phyloP scores from a whole-genome alignment of 2,113 vertebrate species.

The Aspiorhynchus laticeps region DNA sequence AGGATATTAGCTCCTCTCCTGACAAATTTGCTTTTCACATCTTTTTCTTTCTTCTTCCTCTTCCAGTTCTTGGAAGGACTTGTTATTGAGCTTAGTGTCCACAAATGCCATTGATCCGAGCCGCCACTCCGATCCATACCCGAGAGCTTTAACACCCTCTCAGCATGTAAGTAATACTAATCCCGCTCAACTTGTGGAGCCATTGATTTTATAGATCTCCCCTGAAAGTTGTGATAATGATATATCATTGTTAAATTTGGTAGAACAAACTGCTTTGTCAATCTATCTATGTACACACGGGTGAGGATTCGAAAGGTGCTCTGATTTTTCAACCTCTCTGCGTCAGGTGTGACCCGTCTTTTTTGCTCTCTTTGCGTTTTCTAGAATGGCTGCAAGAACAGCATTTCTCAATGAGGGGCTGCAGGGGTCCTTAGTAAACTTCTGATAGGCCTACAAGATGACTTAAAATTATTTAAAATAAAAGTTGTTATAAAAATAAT shows the following conservation, averaged over 20 bases:
- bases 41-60: conserved; percentile 89
- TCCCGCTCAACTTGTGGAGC: conserved; percentile 94
- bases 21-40: conserved; percentile 99
- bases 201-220: conserved; percentile 99
- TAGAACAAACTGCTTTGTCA: conserved; percentile 99
- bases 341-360: not conserved
- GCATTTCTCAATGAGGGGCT: not conserved
- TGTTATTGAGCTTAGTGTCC: conserved; percentile 99
- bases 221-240: conserved; percentile 99
- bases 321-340: conserved; percentile 53
- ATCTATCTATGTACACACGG: conserved; percentile 90
- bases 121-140: conserved; percentile 98
- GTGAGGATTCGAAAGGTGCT: conserved; percentile 83
- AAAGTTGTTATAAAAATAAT: not conserved
- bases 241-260: conserved; percentile 99
- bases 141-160: conserved; percentile 93
- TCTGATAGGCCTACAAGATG: not conserved
- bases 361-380: not conserved
- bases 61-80: conserved; percentile 87
- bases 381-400: not conserved
- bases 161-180: conserved; percentile 98
- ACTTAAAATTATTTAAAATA: no score
- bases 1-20: conserved; percentile 96
- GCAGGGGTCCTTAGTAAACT: not conserved
- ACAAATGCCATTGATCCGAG: conserved; percentile 99